Base-by-base conservation (phyloP, 2,113 vertebrate genomes). In the Ceuthmochares aereus region DNA sequence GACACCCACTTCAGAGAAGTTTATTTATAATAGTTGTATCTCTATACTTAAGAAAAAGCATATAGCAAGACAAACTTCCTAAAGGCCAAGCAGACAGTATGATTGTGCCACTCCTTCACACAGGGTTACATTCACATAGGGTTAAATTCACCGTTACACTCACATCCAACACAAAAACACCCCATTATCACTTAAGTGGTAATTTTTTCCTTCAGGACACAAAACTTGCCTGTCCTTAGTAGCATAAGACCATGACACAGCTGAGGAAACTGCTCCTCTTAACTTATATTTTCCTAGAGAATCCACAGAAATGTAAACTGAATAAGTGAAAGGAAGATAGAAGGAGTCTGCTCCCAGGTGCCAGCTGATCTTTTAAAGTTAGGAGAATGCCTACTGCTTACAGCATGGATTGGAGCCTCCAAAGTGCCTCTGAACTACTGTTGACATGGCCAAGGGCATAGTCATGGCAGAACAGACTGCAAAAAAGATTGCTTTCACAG, bases 401-500 rank as follows among this genome's bases (percentile, higher is more conserved):
- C 20, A 70, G 56, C 27, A 70, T 81, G 15, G 7, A 37, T 73
- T n/a, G 20, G 36, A 83, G 43, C 6, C 12, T 21, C 14, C 56
- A 70, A 27, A 14, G 10, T 69, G 47, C 42, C n/a, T 73, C 22
- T 69, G 43, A 63, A 45, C 17, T 25, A 55, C 12, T 25, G 59
- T 13, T 10, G 32, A 10, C 8, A 32, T 2, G 12, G 27, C 34
- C 62, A 69, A 64, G 11, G 43, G 12, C 3, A 2, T 7, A 52
- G 47, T 6, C 47, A 26, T 5, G 19, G 47, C 60, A 51, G 27
- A 78, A 74, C 0, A 0, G 34, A 69, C 40, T 40, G 40, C 40
- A 40, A 40, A 40, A 40, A 40, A 12, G 40, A 40, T 13, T 64
- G 10, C 36, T 37, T 32, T 49, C 25, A 12, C 0, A 0, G 81